Evolutionary conservation across 2,113 vertebrate genomes (phyloP), one percentile per base, ranked within the genome.

Genomic region (Sinocyclocheilus rhinocerous): DNA sequence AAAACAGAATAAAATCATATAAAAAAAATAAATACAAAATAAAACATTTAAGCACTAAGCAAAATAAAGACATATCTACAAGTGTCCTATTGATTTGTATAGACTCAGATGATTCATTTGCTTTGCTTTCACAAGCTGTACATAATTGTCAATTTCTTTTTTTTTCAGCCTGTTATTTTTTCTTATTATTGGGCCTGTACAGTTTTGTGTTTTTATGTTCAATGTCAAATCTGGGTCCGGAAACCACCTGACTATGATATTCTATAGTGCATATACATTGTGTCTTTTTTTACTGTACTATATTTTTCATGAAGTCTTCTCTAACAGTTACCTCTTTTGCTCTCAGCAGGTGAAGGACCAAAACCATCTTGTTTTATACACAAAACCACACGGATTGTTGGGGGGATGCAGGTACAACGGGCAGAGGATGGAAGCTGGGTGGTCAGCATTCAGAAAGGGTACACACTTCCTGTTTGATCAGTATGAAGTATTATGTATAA

Each of bases 381-480:
- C 50, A 94, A 93, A 82, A 92, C 90, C 87, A 95, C 93, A 81
- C 93, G 98, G 91, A 97, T 99, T 89, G 97, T 99, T 48, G 97
- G 98, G 76, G 98, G 97, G 88, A 96, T 95, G 90, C 94, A 94
- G 89, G 96, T 97, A 63, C 94, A 94, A 89, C 96, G 95, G 52
- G 95, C 96, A 3, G 95, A 97, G 36, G 84, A 88, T 84, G 97
- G 94, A 83, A 94, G 97, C 92, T 99, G 97, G 98, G 97, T 99
- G 92, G 97, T 98, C 89, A 99, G 97, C 94, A 95, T 99, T 92
- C 97, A 96, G 87, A 95, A 97, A 95, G 96, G 97, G 98, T 98
- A 96, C 95, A 89, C 18, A 15, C 42, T 18, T 59, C 20, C 67
- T 11, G 16, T 55, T 11, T 20, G n/a, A 18, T 52, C 65, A 18